Percentiles rank a stretch among this genome's conserved stretches.
Conservation (phyloP, 2,113 vertebrate genomes). For the Plectropomus leopardus region DNA sequence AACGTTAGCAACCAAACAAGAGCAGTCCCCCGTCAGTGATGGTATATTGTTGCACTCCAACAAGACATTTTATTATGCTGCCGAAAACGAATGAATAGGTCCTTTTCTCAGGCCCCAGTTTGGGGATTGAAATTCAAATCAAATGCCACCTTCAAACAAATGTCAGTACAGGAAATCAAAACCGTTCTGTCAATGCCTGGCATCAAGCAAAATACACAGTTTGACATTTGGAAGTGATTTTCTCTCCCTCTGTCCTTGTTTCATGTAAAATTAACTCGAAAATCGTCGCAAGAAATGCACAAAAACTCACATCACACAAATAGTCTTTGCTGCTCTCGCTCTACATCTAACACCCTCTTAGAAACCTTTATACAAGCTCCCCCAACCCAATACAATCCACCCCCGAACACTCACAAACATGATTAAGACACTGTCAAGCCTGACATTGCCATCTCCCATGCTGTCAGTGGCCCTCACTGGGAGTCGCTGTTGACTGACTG, state of each 20-base stretch:
- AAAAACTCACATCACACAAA: slow-evolving; percentile 31
- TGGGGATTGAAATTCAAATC: slow-evolving; percentile 75
- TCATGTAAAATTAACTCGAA: slow-evolving; percentile 52
- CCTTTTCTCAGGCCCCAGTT: slow-evolving; percentile 50
- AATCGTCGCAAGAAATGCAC: slow-evolving; percentile 33
- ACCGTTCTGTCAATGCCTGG: slow-evolving; percentile 54
- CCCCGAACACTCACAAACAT: slow-evolving; percentile 70
- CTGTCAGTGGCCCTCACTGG: slow-evolving; percentile 74
- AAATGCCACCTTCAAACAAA: slow-evolving; percentile 79
- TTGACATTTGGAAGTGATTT: slow-evolving; percentile 78
- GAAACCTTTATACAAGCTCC: slow-evolving; percentile 49
- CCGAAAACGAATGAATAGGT: slow-evolving; percentile 58
- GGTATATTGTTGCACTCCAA: slow-evolving; percentile 54
- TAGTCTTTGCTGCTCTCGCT: slow-evolving; percentile 21
- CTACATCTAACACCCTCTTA: slow-evolving; percentile 36
- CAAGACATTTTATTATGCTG: slow-evolving; percentile 67
- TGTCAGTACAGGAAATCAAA: slow-evolving; percentile 75
- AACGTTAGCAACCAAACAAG: slow-evolving; percentile 50
- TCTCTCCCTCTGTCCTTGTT: slow-evolving; percentile 49
- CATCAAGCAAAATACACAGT: slow-evolving; percentile 54
- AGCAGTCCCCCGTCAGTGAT: slow-evolving; percentile 52
- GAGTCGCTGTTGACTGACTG: slow-evolving; percentile 76
- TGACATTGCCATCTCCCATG: slow-evolving; percentile 72
- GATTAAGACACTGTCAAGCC: slow-evolving; percentile 74
- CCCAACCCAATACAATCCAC: slow-evolving; percentile 53